phyloP scores from a whole-genome alignment of 2,797 vertebrate species.

The Tenualosa ilisha region DNA sequence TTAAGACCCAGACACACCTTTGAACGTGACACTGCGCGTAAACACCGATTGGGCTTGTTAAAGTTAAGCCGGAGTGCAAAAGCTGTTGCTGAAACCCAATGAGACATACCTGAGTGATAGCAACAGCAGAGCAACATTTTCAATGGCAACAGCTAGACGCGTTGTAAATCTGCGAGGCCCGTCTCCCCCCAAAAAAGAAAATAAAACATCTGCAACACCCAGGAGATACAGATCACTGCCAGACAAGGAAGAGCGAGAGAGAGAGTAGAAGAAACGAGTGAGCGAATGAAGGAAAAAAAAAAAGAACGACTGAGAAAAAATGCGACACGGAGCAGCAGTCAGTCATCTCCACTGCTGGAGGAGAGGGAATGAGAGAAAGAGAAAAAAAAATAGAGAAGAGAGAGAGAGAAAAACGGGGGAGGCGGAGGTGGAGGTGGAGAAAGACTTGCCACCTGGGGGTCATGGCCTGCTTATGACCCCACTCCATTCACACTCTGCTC shows the following conservation, averaged over 20 bases:
- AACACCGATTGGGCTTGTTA: neutral
- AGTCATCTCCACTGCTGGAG: constrained; percentile 19
- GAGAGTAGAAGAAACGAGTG: constrained; percentile 16
- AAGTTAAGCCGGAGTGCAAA: constrained; percentile 1
- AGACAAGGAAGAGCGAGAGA: constrained; percentile 40
- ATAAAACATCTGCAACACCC: constrained; percentile 48
- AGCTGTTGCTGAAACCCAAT: neutral
- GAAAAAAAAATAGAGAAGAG: neutral
- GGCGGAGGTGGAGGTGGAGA: constrained; percentile 20
- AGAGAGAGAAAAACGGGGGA: neutral
- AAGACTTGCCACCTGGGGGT: constrained; percentile 90
- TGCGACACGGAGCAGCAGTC: constrained; percentile 19
- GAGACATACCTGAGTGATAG: constrained; percentile 53
- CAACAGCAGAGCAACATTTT: constrained; percentile 49
- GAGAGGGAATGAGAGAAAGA: neutral
- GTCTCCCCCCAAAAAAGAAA: constrained; percentile 21
- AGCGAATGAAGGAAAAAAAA: constrained; percentile 38
- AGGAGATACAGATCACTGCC: constrained; percentile 38
- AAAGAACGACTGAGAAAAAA: constrained; percentile 18
- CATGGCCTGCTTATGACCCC: constrained; percentile 96
- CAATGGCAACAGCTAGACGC: constrained; percentile 51
- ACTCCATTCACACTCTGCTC: constrained; percentile 87
- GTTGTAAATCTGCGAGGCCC: constrained; percentile 55
- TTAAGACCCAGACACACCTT: neutral
- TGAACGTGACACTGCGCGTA: neutral